These are phyloP conservation scores for Channa striata DNA, from an alignment of 2,797 vertebrate species.

Conservation along the genomic window DNA sequence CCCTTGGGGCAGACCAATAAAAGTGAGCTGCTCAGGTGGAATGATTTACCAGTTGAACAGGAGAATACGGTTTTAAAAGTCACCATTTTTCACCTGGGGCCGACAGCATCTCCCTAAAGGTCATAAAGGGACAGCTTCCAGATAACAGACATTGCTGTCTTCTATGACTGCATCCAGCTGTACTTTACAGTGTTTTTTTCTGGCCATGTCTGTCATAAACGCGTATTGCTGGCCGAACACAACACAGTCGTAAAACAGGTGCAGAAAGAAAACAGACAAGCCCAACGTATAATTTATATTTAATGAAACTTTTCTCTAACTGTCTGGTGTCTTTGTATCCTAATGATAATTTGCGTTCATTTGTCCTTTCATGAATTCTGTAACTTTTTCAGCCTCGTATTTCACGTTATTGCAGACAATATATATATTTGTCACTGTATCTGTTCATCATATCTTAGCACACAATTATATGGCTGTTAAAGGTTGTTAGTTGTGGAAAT, in stretches of 20 bases:
- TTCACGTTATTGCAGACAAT: too few relatives aligned
- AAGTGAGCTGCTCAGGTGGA: conserved; percentile 67
- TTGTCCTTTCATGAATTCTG: background rate
- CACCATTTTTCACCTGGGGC: conserved; percentile 60
- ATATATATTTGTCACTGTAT: too few relatives aligned
- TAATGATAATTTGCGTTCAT: background rate
- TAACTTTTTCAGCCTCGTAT: background rate
- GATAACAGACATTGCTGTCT: conserved; percentile 65
- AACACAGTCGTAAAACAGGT: background rate
- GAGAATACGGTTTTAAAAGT: conserved; percentile 60
- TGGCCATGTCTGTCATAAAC: conserved; percentile 49
- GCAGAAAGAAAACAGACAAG: background rate
- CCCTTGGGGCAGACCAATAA: conserved; percentile 50
- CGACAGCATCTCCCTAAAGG: conserved; percentile 66
- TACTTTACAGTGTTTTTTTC: conserved; percentile 43
- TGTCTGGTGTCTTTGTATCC: background rate
- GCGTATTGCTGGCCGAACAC: conserved; percentile 15
- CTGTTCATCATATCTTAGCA: too few relatives aligned
- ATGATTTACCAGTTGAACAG: conserved; percentile 74
- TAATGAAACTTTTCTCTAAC: conserved; percentile 24
- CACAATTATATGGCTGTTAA: too few relatives aligned
- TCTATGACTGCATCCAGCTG: conserved; percentile 39
- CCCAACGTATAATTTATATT: conserved; percentile 7
- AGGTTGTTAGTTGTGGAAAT: too few relatives aligned
- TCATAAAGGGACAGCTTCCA: conserved; percentile 64